Base-by-base conservation (phyloP, 2,888 invertebrate genomes). In the Hetaerina titia region DNA sequence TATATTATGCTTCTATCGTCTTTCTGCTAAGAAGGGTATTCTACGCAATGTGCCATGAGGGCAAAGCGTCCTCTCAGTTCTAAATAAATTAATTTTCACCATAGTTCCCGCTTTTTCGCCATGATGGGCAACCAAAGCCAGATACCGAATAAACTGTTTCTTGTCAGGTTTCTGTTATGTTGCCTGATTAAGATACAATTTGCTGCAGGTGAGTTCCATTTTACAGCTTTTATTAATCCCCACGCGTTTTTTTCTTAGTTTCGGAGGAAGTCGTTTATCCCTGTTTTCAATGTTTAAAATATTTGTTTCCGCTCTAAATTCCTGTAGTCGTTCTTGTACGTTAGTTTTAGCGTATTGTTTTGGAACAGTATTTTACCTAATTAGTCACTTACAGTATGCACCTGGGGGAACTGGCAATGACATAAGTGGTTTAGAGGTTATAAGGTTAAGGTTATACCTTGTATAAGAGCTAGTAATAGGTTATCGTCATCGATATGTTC, bases 101-200 rank as follows among this genome's bases (percentile, higher is more conserved):
- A 45, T 90, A 92, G 92, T 69, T 92, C 69, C 95, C 95, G 95
- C 89, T 95, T 89, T 63, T 89, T 95, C 96, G 96, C 96, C 96
- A 96, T 96, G 96, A 96, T 96, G 96, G 96, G 96, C 96, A 96
- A 96, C 96, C 96, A 96, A 96, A 96, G 96, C 96, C 96, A 96
- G 96, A 96, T 96, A 96, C 96, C 96, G 96, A 96, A 95, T 96
- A 96, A 96, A 96, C 95, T 95, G 95, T 96, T 96, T 95, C 95
- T 96, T 95, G 95, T 96, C 95, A 95, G 96, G 95, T 96, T 96
- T 95, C 81, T 94, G 95, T 95, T 96, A 95, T 95, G 96, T 92
- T 95, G 96, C 95, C 95, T 96, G 95, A 95, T 95, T 74, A 96
- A 96, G 95, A 96, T 96, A 95, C 95, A 95, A 94, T 95, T 96